Conservation (phyloP, 2,113 vertebrate genomes). For the Petrocephalus zakoni region DNA sequence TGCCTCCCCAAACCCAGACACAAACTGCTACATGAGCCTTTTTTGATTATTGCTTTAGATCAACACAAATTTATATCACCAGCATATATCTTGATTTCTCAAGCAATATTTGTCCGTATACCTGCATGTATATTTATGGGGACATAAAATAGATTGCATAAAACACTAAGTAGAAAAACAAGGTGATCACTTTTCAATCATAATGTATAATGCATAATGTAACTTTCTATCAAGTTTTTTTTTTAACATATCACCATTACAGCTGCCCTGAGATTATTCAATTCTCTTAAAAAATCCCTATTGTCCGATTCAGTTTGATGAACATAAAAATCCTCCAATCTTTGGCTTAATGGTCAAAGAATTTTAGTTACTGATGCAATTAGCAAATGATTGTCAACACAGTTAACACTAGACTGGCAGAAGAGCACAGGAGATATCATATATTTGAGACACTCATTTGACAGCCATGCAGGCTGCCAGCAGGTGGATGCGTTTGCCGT, state of each 20-base stretch:
- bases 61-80: neutral
- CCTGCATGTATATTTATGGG: neutral
- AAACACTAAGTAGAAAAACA: neutral
- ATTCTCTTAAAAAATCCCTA: neutral
- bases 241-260: neutral
- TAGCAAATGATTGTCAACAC: neutral
- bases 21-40: neutral
- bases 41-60: neutral
- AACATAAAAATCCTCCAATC: neutral
- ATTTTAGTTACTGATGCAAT: neutral
- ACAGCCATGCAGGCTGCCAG: neutral
- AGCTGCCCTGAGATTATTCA: neutral
- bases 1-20: neutral
- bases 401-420: neutral
- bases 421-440: neutral
- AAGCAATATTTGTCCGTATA: neutral
- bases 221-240: neutral
- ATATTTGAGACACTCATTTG: neutral
- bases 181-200: neutral
- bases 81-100: neutral
- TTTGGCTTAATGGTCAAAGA: neutral
- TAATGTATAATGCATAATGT: neutral
- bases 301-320: neutral
- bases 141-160: neutral
- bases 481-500: neutral